phyloP scores from a whole-genome alignment of 2,888 invertebrate species.

The Sturmia bella region DNA sequence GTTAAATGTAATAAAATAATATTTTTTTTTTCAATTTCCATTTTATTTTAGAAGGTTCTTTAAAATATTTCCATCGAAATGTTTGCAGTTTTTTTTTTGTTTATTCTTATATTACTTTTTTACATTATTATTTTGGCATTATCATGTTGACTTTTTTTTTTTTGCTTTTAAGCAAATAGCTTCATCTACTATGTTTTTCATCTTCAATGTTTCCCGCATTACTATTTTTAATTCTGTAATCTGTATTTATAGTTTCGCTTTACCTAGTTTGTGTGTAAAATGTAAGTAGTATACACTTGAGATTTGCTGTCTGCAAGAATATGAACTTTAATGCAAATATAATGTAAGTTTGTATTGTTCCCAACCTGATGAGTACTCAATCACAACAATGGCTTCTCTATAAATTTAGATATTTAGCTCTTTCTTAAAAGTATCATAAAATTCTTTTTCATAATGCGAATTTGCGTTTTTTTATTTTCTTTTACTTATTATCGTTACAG shows the following conservation, averaged over 20 bases:
- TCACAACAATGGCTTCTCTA: conserved; percentile 60
- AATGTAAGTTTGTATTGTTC: conserved; percentile 70
- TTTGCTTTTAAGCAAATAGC: conserved; percentile 5
- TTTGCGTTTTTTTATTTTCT: conserved; percentile 5
- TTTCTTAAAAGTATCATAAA: conserved; percentile 20
- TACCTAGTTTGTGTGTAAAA: not conserved
- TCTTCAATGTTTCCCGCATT: not conserved
- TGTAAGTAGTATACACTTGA: conserved; percentile 15
- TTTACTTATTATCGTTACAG: conserved; percentile 15
- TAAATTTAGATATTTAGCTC: conserved; percentile 31
- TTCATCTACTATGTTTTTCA: not conserved
- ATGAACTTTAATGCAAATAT: conserved; percentile 15
- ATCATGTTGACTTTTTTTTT: not conserved
- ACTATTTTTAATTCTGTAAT: conserved; percentile 9
- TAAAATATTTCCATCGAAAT: no score
- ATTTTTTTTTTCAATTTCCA: no score
- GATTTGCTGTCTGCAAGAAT: conserved; percentile 27
- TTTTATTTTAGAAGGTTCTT: no score
- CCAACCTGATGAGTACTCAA: conserved; percentile 72
- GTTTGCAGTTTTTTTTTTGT: no score
- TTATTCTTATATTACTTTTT: not conserved
- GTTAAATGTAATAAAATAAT: no score
- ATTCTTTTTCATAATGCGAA: not conserved
- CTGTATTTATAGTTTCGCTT: not conserved
- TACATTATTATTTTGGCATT: not conserved